phyloP scores from a whole-genome alignment of 2,888 invertebrate species.

The Aphidoletes aphidimyza region DNA sequence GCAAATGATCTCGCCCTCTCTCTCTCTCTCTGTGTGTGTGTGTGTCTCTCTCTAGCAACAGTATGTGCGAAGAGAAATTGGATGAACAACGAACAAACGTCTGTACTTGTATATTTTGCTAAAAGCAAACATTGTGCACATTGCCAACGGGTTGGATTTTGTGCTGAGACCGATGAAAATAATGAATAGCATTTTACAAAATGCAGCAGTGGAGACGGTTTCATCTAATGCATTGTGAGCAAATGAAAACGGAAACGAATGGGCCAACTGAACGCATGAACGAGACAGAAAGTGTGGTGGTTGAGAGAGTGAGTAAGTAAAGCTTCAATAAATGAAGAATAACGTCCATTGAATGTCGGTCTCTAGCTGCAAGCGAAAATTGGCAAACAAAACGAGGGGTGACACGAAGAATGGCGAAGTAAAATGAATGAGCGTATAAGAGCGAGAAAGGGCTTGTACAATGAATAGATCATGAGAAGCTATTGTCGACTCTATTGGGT shows the following conservation, averaged over 20 bases:
- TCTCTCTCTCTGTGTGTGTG: too few species aligned
- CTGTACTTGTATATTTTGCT: neutral
- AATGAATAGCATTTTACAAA: constrained; percentile 1
- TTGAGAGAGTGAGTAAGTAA: too few species aligned
- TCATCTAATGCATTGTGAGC: too few species aligned
- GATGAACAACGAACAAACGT: neutral
- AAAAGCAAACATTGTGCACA: neutral
- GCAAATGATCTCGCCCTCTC: too few species aligned
- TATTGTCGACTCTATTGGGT: neutral
- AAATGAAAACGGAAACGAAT: too few species aligned
- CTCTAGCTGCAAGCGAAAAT: neutral
- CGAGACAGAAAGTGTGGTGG: neutral
- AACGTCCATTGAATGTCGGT: constrained; percentile 1
- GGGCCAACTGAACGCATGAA: too few species aligned
- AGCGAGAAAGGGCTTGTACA: neutral
- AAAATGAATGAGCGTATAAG: neutral
- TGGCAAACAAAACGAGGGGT: neutral
- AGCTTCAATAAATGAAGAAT: constrained; percentile 22
- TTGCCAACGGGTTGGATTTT: neutral
- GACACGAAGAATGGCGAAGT: too few species aligned
- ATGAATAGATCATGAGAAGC: constrained; percentile 22
- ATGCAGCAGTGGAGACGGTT: constrained; percentile 22
- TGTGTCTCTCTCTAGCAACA: too few species aligned
- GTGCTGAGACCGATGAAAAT: neutral
- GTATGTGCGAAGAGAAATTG: neutral